Conservation (phyloP, 2,797 vertebrate species). For the Anabacerthia variegaticeps region DNA sequence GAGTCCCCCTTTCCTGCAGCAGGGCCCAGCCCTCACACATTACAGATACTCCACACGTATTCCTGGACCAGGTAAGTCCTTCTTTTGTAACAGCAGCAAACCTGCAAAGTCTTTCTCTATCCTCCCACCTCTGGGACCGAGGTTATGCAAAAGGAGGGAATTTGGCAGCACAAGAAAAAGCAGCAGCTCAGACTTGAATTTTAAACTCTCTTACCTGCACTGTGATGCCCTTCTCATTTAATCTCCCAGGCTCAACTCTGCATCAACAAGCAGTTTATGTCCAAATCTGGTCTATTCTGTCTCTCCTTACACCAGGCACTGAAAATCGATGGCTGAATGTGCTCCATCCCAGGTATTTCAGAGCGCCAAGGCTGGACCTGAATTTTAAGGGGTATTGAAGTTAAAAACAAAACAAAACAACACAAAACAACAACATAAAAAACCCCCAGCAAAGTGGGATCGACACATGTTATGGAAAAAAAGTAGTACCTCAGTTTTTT, state of each 20-base stretch:
- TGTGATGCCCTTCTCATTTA: background rate
- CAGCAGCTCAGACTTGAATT: background rate
- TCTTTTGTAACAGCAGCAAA: background rate
- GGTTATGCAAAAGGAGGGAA: background rate
- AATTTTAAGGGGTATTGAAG: background rate
- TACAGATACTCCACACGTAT: accelerated
- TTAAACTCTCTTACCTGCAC: background rate
- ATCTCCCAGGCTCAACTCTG: background rate
- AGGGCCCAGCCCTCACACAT: too few relatives aligned
- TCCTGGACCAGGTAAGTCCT: background rate
- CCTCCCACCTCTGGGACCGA: background rate
- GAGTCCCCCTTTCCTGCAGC: accelerated
- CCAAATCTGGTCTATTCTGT: background rate
- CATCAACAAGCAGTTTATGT: background rate
- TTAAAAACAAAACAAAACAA: background rate
- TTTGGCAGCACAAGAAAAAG: background rate
- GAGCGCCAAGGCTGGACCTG: background rate
- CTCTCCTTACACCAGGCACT: background rate
- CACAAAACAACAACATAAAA: background rate
- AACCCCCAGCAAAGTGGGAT: accelerated
- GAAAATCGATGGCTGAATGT: background rate
- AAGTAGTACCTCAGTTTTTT: background rate
- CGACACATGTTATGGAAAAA: background rate
- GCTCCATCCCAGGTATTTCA: background rate
- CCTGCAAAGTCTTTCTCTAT: background rate